phyloP scores from a whole-genome alignment of 2,113 vertebrate genomes.

The Lathamus discolor region DNA sequence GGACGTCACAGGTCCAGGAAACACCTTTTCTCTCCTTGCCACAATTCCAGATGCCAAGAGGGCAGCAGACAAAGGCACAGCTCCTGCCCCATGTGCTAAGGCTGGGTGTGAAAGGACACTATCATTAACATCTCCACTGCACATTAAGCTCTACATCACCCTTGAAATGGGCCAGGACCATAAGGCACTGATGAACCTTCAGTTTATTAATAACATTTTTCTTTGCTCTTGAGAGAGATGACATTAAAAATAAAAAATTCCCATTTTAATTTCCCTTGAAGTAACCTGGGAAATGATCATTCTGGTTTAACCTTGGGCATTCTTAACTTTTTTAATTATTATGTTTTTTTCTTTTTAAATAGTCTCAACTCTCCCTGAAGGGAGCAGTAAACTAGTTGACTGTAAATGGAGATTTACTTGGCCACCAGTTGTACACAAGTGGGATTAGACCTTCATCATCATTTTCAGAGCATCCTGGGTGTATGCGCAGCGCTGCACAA shows the following conservation, averaged over 20 bases:
- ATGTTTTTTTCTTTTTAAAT: background rate
- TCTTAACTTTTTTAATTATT: background rate
- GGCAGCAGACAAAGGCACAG: background rate
- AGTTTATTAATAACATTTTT: background rate
- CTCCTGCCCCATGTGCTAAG: background rate
- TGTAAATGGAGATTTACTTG: background rate
- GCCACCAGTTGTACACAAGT: background rate
- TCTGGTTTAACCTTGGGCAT: background rate
- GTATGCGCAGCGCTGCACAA: background rate
- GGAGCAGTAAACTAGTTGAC: background rate
- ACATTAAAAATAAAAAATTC: background rate
- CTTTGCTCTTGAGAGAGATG: background rate
- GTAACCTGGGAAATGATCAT: background rate
- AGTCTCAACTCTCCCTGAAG: background rate
- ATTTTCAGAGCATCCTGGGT: background rate
- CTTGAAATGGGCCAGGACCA: background rate
- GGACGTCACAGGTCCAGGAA: background rate
- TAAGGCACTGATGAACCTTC: background rate
- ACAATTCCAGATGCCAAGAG: background rate
- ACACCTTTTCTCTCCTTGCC: background rate
- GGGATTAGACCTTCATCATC: background rate
- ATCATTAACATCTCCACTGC: background rate
- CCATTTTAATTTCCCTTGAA: background rate
- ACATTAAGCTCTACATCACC: background rate
- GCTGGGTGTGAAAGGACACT: background rate